These are phyloP conservation scores for Potorous gilbertii DNA, from an alignment of 2,797 vertebrate genomes.

Conservation along the genomic window DNA sequence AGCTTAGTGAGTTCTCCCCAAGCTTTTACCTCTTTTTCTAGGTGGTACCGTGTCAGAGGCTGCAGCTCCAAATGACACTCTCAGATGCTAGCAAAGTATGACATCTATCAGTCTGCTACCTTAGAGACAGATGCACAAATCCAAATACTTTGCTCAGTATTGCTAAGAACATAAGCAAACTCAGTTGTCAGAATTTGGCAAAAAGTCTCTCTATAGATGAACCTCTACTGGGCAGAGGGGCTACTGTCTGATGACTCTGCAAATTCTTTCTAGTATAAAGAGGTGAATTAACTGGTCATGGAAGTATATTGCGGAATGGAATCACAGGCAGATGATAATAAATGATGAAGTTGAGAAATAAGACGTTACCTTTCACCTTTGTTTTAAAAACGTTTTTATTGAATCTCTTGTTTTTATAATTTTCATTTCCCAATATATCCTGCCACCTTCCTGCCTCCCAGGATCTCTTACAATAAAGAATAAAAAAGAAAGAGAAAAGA, in stretches of 20 bases:
- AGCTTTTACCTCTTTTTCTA: neutral
- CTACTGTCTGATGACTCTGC: neutral
- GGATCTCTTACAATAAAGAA: neutral
- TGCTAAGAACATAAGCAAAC: constrained; percentile 13
- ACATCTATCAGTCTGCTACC: constrained; percentile 21
- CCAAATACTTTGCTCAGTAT: neutral
- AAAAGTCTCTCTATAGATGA: constrained; percentile 1
- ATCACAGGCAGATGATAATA: neutral
- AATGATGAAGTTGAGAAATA: constrained; percentile 1
- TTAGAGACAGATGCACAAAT: constrained; percentile 39
- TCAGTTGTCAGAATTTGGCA: constrained; percentile 13
- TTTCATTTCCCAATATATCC: neutral
- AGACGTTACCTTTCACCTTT: neutral
- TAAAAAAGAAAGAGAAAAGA: neutral
- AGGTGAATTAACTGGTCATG: neutral
- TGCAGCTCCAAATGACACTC: neutral
- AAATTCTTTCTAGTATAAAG: constrained; percentile 25
- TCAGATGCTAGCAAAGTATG: neutral
- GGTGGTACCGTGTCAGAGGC: neutral
- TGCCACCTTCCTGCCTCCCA: neutral
- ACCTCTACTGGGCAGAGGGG: neutral
- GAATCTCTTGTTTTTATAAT: neutral
- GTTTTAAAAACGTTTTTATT: neutral
- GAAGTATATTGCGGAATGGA: neutral
- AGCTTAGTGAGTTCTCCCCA: neutral